phyloP scores from a whole-genome alignment of 2,113 vertebrate species.

The Gopherus flavomarginatus region DNA sequence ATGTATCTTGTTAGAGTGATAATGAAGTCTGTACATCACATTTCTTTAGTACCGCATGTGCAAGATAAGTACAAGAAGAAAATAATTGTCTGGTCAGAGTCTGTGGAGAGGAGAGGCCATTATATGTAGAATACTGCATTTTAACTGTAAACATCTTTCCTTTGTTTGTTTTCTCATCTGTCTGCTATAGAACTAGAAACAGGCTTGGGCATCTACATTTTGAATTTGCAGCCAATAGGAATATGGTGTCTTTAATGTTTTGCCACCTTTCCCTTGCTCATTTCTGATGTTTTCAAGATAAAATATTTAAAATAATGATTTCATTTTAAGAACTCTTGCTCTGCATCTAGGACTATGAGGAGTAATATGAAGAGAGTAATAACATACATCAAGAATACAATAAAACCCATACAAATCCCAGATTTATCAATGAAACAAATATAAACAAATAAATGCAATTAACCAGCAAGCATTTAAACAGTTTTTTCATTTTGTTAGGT shows the following conservation, averaged over 20 bases:
- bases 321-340: neutral
- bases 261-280: neutral
- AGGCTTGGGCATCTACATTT: neutral
- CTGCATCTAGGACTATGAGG: neutral
- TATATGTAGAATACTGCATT: neutral
- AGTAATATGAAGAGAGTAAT: neutral
- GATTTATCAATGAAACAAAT: neutral
- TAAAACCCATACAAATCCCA: neutral
- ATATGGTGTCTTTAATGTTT: neutral
- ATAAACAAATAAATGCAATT: neutral
- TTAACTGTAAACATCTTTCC: neutral
- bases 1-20: neutral
- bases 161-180: neutral
- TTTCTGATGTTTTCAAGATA: neutral
- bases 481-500: neutral
- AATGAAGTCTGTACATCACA: neutral
- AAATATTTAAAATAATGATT: fast-evolving
- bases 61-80: neutral
- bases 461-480: neutral
- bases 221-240: neutral
- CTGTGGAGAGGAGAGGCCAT: neutral
- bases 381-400: neutral
- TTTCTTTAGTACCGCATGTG: neutral
- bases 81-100: neutral
- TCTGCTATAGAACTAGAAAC: neutral